phyloP scores from a whole-genome alignment of 2,113 vertebrate species.

The Gymnarchus niloticus region DNA sequence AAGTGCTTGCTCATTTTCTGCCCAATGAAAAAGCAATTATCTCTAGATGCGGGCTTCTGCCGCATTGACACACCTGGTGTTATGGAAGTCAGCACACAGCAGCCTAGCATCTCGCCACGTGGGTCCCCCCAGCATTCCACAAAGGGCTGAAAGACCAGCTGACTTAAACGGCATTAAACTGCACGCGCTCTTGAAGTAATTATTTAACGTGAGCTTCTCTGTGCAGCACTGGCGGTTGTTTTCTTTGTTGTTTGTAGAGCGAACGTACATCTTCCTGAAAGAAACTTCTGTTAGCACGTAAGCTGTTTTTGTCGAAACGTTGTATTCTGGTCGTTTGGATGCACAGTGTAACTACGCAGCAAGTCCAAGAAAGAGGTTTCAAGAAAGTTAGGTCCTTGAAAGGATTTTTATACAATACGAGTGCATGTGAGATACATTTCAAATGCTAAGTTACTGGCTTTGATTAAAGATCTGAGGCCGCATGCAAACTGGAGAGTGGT shows the following conservation, averaged over 20 bases:
- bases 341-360: too few species aligned
- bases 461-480: too few species aligned
- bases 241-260: background rate
- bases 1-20: background rate
- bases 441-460: too few species aligned
- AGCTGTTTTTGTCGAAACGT: too few species aligned
- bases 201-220: background rate
- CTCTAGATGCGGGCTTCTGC: background rate
- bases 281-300: too few species aligned
- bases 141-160: background rate
- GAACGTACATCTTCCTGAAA: too few species aligned
- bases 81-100: background rate
- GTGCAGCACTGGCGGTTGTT: background rate
- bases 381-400: too few species aligned
- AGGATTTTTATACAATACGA: too few species aligned
- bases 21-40: slow-evolving; percentile 1
- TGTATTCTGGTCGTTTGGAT: too few species aligned
- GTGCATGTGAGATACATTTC: too few species aligned
- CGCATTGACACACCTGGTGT: background rate
- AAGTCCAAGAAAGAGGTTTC: too few species aligned
- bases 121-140: background rate
- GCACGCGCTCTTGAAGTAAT: background rate
- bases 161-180: background rate
- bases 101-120: background rate
- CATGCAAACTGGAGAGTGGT: too few species aligned